Base-by-base conservation (phyloP, 2,113 vertebrate genomes). In the Parotia lawesii region DNA sequence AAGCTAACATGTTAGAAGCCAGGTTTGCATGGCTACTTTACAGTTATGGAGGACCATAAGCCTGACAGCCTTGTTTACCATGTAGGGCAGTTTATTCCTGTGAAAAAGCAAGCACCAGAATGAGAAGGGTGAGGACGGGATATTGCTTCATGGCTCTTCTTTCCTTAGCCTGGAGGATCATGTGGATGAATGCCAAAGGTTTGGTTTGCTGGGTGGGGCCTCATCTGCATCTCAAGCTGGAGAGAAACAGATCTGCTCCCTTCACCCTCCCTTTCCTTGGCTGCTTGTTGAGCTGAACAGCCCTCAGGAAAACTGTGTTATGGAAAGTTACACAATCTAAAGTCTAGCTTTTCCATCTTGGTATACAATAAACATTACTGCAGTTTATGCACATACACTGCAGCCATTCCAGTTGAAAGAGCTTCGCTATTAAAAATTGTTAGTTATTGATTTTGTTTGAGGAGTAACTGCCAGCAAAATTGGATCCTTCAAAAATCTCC, bases 291-390 rank as follows among this genome's bases (percentile, higher is more conserved):
- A 80, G 54, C 37, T 74, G 86, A 89, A 80, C 77, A 91, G 77
- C 70, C 86, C 87, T 66, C 74, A 83, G 92, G 89, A 94, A 96
- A 95, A 85, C 71, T 50, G 61, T 91, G 74, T 83, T 93, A 80
- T 69, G 87, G 92, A 89, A 97, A 95, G 80, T 96, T 91, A 90
- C 60, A 79, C 86, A 89, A 62, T 83, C 84, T 85, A 10, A 91
- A 71, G 69, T 77, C 74, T 83, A 83, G 89, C 84, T 94, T 94
- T 95, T 87, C 89, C 22, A 35, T 87, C 84, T 62, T 65, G 35
- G 37, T 93, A 42, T 77, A 87, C 80, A 89, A 60, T 91, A 95
- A 94, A 74, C 64, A 80, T 64, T 60, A 51, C 78, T 85, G 60
- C 54, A 94, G 71, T 64, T 92, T 80, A 66, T 80, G 81, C 73